These are phyloP conservation scores for Lamproptera curius DNA, from an alignment of 2,888 invertebrate species.

Conservation along the genomic window DNA sequence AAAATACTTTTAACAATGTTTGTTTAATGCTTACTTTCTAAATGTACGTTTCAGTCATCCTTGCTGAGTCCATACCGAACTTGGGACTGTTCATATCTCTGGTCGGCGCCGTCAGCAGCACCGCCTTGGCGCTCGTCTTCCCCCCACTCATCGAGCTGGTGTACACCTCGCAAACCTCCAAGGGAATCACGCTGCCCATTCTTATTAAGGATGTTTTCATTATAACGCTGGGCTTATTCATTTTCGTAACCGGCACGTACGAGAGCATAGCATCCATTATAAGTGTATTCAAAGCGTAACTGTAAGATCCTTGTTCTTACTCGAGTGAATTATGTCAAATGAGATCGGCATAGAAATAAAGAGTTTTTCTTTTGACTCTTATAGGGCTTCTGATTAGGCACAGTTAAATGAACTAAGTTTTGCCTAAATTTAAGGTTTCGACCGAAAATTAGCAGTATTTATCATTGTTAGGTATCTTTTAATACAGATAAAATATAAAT, in stretches of 20 bases:
- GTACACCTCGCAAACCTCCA: constrained; percentile 79
- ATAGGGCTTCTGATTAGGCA: no score
- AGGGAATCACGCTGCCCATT: constrained; percentile 60
- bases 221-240: constrained; percentile 82
- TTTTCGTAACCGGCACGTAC: constrained; percentile 86
- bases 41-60: constrained; percentile 82
- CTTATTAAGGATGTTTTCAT: constrained; percentile 80
- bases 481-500: no score
- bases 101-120: constrained; percentile 94
- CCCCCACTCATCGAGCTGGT: constrained; percentile 93
- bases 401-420: no score
- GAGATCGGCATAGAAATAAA: no score
- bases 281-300: constrained; percentile 52
- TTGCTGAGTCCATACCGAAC: constrained; percentile 92
- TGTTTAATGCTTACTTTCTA: no score
- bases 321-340: no score
- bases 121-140: constrained; percentile 91
- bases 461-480: no score
- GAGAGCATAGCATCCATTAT: constrained; percentile 83
- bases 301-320: no score
- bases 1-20: no score
- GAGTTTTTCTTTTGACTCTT: no score
- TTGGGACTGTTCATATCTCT: constrained; percentile 92
- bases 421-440: no score
- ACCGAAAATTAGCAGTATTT: no score